phyloP scores from a whole-genome alignment of 2,797 vertebrate species.

The Cyclopterus lumpus region DNA sequence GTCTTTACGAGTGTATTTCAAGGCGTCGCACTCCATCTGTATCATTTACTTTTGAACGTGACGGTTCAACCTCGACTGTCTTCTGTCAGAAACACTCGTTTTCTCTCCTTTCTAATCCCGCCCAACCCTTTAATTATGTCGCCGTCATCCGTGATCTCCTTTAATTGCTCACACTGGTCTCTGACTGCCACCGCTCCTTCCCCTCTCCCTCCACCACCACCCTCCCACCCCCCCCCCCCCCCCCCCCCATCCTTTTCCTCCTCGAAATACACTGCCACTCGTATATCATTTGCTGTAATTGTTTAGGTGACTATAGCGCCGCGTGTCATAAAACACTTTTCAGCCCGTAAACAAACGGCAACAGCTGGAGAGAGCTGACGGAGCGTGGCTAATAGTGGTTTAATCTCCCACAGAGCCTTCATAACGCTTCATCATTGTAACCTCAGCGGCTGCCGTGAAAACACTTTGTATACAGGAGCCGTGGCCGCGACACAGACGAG shows the following conservation, averaged over 20 bases:
- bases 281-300: constrained; percentile 82
- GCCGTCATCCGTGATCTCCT: constrained; percentile 27
- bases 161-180: constrained; percentile 48
- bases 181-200: background rate
- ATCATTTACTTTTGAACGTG: constrained; percentile 12
- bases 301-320: constrained; percentile 78
- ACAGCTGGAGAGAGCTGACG: constrained; percentile 81
- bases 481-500: constrained; percentile 41
- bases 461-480: constrained; percentile 63
- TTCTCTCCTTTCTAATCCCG: constrained; percentile 11
- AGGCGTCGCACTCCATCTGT: background rate
- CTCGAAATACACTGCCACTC: constrained; percentile 50
- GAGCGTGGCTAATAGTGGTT: constrained; percentile 82
- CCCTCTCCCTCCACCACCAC: background rate
- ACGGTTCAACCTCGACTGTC: constrained; percentile 26
- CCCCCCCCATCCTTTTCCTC: background rate
- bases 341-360: constrained; percentile 83
- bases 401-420: constrained; percentile 83
- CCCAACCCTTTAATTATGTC: constrained; percentile 22
- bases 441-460: constrained; percentile 73
- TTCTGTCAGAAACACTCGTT: constrained; percentile 37
- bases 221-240: background rate
- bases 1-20: constrained; percentile 5
- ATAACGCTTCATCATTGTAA: constrained; percentile 84
- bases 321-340: constrained; percentile 78